These are phyloP conservation scores for Coreius guichenoti DNA, from an alignment of 2,797 vertebrate genomes.

Conservation along the genomic window DNA sequence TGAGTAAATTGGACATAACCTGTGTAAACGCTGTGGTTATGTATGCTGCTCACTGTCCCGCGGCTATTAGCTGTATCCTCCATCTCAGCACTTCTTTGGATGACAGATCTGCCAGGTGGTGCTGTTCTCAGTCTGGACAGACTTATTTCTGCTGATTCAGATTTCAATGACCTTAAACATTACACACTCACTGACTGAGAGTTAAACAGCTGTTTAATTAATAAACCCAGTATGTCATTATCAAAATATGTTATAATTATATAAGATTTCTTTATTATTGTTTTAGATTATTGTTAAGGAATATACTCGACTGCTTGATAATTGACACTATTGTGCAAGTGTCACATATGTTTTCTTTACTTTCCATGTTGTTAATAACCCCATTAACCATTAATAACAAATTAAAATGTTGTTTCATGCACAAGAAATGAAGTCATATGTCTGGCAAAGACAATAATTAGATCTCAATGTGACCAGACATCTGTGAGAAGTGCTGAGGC, in stretches of 20 bases:
- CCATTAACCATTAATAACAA: slow-evolving; percentile 6
- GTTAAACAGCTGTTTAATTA: slow-evolving; percentile 39
- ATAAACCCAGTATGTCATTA: slow-evolving; percentile 10
- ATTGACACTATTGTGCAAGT: neutral
- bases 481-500: neutral
- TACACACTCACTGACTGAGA: slow-evolving; percentile 36
- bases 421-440: slow-evolving; percentile 11
- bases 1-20: slow-evolving; percentile 29
- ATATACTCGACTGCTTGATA: neutral
- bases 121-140: slow-evolving; percentile 31
- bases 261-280: neutral
- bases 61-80: slow-evolving; percentile 42
- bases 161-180: slow-evolving; percentile 53
- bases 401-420: neutral
- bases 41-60: slow-evolving; percentile 21
- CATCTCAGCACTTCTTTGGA: slow-evolving; percentile 45
- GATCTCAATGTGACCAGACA: neutral
- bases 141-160: slow-evolving; percentile 53
- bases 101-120: slow-evolving; percentile 51
- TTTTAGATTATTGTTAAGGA: neutral
- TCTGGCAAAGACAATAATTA: slow-evolving; percentile 12
- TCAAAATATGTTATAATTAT: neutral
- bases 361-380: neutral
- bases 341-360: neutral
- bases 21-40: slow-evolving; percentile 48